phyloP scores from a whole-genome alignment of 2,113 vertebrate genomes.

The Podiceps cristatus region DNA sequence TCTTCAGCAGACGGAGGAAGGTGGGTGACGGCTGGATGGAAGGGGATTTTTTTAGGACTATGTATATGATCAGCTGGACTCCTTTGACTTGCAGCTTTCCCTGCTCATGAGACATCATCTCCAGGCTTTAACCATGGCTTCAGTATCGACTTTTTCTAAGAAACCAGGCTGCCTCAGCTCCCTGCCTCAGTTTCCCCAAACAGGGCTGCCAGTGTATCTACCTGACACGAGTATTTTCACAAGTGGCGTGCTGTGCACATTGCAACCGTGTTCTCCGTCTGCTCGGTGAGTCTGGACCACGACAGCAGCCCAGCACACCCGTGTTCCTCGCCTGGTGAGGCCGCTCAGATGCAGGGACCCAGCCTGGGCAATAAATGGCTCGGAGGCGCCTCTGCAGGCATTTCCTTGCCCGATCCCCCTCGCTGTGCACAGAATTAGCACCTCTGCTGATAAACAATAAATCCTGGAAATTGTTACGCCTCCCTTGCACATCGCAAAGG shows the following conservation, averaged over 20 bases:
- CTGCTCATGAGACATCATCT: neutral
- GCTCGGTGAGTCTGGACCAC: fast-evolving
- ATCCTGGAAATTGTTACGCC: neutral
- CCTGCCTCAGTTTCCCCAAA: neutral
- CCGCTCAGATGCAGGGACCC: neutral
- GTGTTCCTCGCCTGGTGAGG: fast-evolving
- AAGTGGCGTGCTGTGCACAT: neutral
- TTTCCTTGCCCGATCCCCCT: neutral
- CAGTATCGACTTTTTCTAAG: neutral
- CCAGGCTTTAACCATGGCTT: neutral
- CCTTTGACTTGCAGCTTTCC: neutral
- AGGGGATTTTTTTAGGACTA: neutral
- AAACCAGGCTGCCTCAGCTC: neutral
- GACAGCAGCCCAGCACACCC: neutral
- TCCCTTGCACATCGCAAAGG: neutral
- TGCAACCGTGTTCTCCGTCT: neutral
- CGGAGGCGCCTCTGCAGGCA: neutral
- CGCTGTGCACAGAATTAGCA: neutral
- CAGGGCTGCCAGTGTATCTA: neutral
- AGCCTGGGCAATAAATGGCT: neutral
- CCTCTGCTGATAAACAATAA: neutral
- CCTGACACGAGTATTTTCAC: fast-evolving
- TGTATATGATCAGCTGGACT: neutral
- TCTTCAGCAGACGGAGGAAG: neutral
- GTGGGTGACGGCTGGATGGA: neutral